Conservation (phyloP, 2,113 vertebrate genomes). For the Rhineura floridana region DNA sequence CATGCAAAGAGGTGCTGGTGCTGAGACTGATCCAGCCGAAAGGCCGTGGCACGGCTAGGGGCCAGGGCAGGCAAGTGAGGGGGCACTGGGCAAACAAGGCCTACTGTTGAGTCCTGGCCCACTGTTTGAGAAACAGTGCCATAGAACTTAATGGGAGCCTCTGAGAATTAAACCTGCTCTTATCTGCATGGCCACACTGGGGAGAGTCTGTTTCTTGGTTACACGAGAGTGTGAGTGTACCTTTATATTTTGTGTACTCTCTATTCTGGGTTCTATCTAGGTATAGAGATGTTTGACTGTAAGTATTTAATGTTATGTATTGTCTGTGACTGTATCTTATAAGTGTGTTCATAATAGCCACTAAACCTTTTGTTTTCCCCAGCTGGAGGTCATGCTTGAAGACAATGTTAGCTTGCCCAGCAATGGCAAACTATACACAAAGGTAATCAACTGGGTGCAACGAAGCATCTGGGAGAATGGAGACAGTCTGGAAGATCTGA, state of each 20-base stretch:
- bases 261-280: neutral
- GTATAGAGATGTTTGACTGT: neutral
- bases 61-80: too few relatives aligned
- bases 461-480: constrained; percentile 97
- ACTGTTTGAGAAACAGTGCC: too few relatives aligned
- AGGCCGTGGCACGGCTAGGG: too few relatives aligned
- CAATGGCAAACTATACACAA: constrained; percentile 97
- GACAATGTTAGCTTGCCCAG: constrained; percentile 94
- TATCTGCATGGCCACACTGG: neutral
- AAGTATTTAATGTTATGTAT: neutral
- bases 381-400: constrained; percentile 99
- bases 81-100: too few relatives aligned
- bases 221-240: neutral
- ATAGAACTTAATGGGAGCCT: neutral
- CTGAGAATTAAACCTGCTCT: neutral
- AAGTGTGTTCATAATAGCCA: neutral
- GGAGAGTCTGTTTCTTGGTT: neutral
- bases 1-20: too few relatives aligned
- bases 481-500: constrained; percentile 92
- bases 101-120: too few relatives aligned
- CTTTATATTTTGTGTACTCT: neutral
- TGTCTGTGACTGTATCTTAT: neutral
- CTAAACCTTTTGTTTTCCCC: constrained; percentile 43
- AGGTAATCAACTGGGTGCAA: constrained; percentile 99
- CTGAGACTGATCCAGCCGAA: too few relatives aligned